Percentiles rank a stretch among this genome's conserved stretches.
Evolutionary conservation across 2,888 invertebrate genomes (phyloP).

Genomic region (Galerucella pusilla): DNA sequence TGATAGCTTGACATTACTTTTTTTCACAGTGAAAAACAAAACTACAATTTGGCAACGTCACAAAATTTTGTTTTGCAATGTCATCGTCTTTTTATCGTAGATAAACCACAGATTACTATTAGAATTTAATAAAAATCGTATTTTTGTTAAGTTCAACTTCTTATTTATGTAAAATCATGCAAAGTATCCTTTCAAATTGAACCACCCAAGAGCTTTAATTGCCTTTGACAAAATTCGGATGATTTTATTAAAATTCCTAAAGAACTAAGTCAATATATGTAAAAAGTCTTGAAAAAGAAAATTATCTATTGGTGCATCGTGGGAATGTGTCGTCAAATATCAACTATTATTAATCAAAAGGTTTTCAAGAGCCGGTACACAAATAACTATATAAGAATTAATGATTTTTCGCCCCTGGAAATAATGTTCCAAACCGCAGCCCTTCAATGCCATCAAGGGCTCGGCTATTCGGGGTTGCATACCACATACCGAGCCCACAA

Average conservation of each 20-base stretch:
- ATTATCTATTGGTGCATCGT: conserved; percentile 5
- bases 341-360: background rate
- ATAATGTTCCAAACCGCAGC: background rate
- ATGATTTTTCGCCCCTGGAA: conserved; percentile 10
- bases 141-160: too few relatives aligned
- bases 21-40: too few relatives aligned
- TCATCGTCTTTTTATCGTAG: too few relatives aligned
- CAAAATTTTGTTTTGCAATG: too few relatives aligned
- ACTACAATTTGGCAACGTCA: too few relatives aligned
- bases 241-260: background rate
- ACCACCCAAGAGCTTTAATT: too few relatives aligned
- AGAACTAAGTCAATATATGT: conserved; percentile 1
- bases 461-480: conserved; percentile 9
- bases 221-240: too few relatives aligned
- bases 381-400: background rate
- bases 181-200: too few relatives aligned
- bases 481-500: conserved; percentile 4
- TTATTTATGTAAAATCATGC: too few relatives aligned
- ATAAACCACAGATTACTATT: too few relatives aligned
- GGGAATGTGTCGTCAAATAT: conserved; percentile 5
- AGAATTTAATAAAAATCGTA: too few relatives aligned
- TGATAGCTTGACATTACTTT: too few relatives aligned
- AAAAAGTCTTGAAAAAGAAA: background rate
- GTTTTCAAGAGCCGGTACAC: conserved; percentile 9
- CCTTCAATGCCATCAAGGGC: conserved; percentile 12